Evolutionary conservation across 2,888 invertebrate genomes (phyloP), one percentile per base, ranked within the genome.

Genomic region (Polymixis flavicincta): DNA sequence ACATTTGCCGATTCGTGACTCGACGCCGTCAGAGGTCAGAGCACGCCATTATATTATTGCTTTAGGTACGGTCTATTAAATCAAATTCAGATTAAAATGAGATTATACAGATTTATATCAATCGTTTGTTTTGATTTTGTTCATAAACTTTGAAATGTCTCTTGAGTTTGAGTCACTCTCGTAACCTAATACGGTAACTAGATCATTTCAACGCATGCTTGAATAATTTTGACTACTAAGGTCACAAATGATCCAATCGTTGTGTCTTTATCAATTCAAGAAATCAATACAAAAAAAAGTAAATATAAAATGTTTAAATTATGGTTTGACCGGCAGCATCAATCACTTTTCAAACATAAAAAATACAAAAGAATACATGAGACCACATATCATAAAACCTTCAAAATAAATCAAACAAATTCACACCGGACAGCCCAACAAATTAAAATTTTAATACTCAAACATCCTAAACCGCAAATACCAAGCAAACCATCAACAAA

Each of bases 1-100:
- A 80, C 87, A 85, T 90, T 88, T 86, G 87, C 85, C 68, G 77
- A 82, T 82, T 87, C 85, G 88, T 83, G 76, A 88, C 87, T 88
- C 64, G 87, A 55, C 86, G 81, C 85, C 81, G 71, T 73, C 85
- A 80, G 80, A 87, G 87, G 87, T 87, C 87, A 85, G 67, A 72
- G 55, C 71, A 71, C 63, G 76, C 76, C 76, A 85, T 85, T 85
- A 86, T 66, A 80, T 82, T 82, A 80, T 80, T 71, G 73, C 74
- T 76, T 74, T 83, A 67, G 70, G 66, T 78, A 80, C 65, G 85
- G 76, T 80, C 85, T 79, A 84, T 82, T 80, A 87, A 78, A 85
- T 79, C 77, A 78, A 81, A 85, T 84, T 81, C 73, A 82, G 82
- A 88, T 87, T 84, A 83, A 74, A 84, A 79, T 78, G 19, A 70